Percentiles rank a stretch among this genome's conserved stretches.
Conservation (phyloP, 2,113 vertebrate genomes). For the Tauraco erythrolophus region DNA sequence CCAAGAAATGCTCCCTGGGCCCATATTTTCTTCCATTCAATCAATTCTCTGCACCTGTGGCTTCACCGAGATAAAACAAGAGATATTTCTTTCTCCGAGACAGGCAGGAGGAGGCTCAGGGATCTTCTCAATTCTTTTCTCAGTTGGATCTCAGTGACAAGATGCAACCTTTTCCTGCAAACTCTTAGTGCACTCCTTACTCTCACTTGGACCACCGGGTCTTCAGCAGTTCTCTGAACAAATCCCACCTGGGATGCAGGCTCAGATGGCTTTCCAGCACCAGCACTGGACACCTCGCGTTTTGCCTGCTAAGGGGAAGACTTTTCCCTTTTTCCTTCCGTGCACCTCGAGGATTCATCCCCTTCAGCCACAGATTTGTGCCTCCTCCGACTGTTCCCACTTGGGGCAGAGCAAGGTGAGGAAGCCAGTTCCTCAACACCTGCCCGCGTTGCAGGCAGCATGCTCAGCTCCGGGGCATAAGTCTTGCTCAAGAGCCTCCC, state of each 20-base stretch:
- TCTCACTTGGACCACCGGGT: not conserved
- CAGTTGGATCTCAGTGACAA: not conserved
- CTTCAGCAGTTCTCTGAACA: not conserved
- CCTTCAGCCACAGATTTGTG: not conserved
- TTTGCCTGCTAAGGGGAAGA: not conserved
- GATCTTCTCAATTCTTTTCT: not conserved
- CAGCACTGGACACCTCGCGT: accelerated
- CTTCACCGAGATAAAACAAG: not conserved
- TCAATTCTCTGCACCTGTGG: not conserved
- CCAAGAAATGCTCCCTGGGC: not conserved
- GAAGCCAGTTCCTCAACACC: not conserved
- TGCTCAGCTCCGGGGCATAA: not conserved
- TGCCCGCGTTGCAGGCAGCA: not conserved
- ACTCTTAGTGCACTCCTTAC: not conserved
- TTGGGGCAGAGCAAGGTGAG: not conserved
- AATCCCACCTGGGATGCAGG: not conserved
- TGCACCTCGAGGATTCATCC: not conserved
- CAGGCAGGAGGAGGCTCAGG: not conserved
- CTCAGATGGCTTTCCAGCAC: not conserved
- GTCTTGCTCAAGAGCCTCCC: not conserved
- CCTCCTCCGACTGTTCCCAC: not conserved
- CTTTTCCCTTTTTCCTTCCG: not conserved
- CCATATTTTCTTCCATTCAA: not conserved
- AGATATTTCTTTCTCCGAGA: not conserved
- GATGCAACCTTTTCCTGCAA: not conserved